A percentile compares a stretch with the other conserved stretches of the same genome.
Conservation (phyloP, 2,797 vertebrate genomes). For the Ctenosaura bakeri region DNA sequence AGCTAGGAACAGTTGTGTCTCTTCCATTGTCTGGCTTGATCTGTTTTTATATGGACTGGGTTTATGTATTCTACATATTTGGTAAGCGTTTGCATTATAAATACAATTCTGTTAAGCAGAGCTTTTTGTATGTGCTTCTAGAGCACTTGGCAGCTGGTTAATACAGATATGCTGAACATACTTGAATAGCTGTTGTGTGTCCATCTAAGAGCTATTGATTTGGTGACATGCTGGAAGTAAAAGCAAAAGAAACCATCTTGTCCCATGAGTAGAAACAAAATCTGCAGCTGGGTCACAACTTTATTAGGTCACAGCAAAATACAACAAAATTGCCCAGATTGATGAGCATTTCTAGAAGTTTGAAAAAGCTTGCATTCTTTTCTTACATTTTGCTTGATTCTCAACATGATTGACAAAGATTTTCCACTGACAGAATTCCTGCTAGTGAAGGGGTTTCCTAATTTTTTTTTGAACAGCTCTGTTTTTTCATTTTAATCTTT, state of each 20-base stretch:
- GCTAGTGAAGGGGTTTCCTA: background rate
- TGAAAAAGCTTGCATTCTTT: too few species aligned
- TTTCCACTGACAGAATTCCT: background rate
- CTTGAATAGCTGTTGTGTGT: background rate
- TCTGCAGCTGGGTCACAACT: too few species aligned
- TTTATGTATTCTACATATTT: slow-evolving; percentile 96
- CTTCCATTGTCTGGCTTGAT: slow-evolving; percentile 94
- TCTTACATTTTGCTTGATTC: too few species aligned
- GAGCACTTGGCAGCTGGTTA: background rate
- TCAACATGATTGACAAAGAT: background rate
- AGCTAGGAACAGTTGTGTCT: slow-evolving; percentile 93
- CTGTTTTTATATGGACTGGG: slow-evolving; percentile 95
- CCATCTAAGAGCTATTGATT: background rate
- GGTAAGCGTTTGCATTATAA: slow-evolving; percentile 82
- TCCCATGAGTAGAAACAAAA: too few species aligned
- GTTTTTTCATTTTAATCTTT: background rate
- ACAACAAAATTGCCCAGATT: too few species aligned
- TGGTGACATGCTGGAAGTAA: background rate
- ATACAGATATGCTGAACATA: background rate
- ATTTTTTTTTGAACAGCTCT: background rate
- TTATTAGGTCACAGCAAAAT: too few species aligned
- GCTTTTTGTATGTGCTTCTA: background rate
- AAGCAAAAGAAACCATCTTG: too few species aligned
- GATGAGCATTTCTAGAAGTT: too few species aligned
- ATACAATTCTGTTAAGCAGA: background rate